Percentiles rank a stretch among this genome's conserved stretches.
phyloP scores from a whole-genome alignment of 2,797 vertebrate genomes.

The Tolypeutes matacus region DNA sequence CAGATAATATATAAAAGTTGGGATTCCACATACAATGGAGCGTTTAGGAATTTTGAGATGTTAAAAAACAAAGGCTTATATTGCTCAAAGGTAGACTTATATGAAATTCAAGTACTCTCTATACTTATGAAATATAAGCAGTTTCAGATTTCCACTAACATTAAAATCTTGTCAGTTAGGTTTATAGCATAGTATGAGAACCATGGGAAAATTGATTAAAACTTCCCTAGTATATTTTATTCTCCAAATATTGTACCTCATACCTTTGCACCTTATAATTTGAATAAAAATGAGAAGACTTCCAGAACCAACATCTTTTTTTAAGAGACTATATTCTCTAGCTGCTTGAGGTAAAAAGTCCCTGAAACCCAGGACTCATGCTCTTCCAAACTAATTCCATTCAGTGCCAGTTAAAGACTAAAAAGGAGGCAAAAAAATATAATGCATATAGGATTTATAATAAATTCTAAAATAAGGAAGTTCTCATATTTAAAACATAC shows the following conservation, averaged over 20 bases:
- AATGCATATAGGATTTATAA: neutral
- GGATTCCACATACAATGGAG: neutral
- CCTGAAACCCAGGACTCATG: neutral
- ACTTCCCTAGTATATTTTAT: neutral
- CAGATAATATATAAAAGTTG: neutral
- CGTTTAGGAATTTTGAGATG: neutral
- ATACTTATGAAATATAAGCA: neutral
- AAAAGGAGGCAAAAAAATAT: neutral
- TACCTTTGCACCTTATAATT: neutral
- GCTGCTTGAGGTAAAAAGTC: neutral
- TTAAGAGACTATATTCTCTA: neutral
- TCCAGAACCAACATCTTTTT: neutral
- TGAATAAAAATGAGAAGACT: neutral
- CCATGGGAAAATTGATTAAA: neutral
- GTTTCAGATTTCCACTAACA: neutral
- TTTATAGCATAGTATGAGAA: neutral
- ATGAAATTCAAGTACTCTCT: neutral
- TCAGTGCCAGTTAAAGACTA: neutral
- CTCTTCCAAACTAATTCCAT: neutral
- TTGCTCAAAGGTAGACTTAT: neutral
- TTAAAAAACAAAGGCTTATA: neutral
- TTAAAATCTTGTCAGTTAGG: neutral
- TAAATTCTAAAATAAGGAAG: neutral
- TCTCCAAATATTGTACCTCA: neutral
- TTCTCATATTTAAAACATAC: neutral